Percentiles rank a stretch among this genome's conserved stretches.
Conservation (phyloP, 2,113 vertebrate genomes). For the Nettapus auritus region DNA sequence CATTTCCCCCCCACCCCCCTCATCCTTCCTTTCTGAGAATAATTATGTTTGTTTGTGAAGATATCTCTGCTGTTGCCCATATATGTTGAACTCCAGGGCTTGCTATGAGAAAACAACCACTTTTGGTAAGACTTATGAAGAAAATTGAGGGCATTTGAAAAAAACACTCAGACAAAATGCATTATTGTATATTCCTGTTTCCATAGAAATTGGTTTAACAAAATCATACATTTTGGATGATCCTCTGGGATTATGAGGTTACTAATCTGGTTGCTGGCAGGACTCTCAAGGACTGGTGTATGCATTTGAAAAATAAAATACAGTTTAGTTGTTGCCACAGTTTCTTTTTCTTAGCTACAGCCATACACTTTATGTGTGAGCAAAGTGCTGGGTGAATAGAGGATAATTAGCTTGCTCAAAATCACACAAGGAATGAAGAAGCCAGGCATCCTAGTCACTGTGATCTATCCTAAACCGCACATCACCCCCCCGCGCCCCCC, state of each 20-base stretch:
- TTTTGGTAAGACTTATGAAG: not conserved
- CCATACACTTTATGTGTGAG: not conserved
- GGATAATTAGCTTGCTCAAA: not conserved
- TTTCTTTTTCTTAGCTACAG: not conserved
- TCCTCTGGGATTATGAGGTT: not conserved
- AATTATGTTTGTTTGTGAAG: not conserved
- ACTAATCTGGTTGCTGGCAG: not conserved
- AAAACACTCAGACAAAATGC: not conserved
- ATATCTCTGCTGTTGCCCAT: not conserved
- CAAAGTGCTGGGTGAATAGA: not conserved
- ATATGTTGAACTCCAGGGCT: not conserved
- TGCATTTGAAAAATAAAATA: not conserved
- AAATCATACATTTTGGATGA: not conserved
- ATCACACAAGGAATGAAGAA: not conserved
- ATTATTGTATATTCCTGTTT: not conserved
- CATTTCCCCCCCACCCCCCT: not conserved
- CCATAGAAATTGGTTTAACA: not conserved
- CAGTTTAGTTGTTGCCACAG: not conserved
- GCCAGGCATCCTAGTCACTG: not conserved
- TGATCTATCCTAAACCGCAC: not conserved
- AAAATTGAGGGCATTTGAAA: not conserved
- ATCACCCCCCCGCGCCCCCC: not conserved
- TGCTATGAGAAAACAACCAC: constrained; percentile 5
- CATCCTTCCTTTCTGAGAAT: not conserved
- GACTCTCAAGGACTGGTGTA: not conserved